Conservation (phyloP, 1,140 invertebrate genomes). For the Eriosoma lanigerum region DNA sequence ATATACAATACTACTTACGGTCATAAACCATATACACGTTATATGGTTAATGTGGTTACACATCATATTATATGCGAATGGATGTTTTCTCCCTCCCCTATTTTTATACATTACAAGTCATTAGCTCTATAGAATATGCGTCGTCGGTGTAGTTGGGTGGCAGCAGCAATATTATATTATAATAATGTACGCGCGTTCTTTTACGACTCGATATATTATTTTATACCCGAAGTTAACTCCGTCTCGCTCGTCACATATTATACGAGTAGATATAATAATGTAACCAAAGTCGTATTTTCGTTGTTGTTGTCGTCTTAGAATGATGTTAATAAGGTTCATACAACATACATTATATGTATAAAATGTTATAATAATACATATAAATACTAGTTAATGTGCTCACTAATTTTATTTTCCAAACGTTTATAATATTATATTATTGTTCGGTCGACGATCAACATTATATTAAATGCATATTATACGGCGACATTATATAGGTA, state of each 20-base stretch:
- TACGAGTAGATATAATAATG: background rate
- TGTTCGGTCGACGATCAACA: too few relatives aligned
- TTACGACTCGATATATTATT: slow-evolving; percentile 9
- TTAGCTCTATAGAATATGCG: background rate
- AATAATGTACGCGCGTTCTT: background rate
- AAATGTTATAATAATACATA: too few relatives aligned
- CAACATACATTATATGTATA: too few relatives aligned
- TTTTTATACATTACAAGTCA: background rate
- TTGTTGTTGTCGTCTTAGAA: background rate
- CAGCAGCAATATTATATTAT: background rate
- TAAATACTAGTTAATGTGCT: background rate
- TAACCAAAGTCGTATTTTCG: background rate
- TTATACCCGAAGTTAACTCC: background rate
- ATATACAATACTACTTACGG: background rate
- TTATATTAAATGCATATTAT: too few relatives aligned
- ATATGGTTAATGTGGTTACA: background rate
- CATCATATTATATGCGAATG: background rate
- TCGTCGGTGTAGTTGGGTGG: slow-evolving; percentile 16
- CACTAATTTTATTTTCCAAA: too few relatives aligned
- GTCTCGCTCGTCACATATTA: background rate
- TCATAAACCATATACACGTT: slow-evolving; percentile 9
- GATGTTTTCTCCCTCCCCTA: background rate
- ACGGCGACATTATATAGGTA: too few relatives aligned
- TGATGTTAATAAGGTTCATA: background rate
- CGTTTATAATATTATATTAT: too few relatives aligned